phyloP scores from a whole-genome alignment of 2,888 invertebrate genomes.

The Asteroscopus sphinx region DNA sequence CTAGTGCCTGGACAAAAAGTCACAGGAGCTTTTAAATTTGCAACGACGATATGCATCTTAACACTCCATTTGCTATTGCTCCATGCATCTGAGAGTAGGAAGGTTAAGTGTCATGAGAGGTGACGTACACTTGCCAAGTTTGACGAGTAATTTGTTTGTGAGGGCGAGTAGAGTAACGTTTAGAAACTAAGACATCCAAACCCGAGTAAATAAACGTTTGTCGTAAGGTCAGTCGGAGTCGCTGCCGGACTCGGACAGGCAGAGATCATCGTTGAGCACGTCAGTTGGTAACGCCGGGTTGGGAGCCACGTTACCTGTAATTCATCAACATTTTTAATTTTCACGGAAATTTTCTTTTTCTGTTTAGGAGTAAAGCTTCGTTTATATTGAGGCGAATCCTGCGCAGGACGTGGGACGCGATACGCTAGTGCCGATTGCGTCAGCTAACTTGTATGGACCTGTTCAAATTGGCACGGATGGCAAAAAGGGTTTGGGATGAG shows the following conservation, averaged over 20 bases:
- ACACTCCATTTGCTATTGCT: constrained; percentile 35
- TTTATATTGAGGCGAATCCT: too few species aligned
- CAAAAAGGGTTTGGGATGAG: too few species aligned
- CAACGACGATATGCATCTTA: constrained; percentile 4
- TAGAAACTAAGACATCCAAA: constrained; percentile 58
- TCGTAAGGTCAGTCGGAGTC: constrained; percentile 91
- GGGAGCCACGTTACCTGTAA: constrained; percentile 64
- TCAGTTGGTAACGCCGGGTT: constrained; percentile 89
- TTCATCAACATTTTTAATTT: neutral
- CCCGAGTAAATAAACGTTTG: constrained; percentile 59
- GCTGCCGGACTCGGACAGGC: constrained; percentile 96
- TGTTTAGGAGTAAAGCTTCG: too few species aligned
- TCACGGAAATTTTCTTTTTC: neutral
- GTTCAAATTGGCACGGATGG: too few species aligned
- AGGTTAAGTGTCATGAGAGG: constrained; percentile 31
- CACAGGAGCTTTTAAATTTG: too few species aligned
- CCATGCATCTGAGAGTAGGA: constrained; percentile 23
- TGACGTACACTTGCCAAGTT: constrained; percentile 58
- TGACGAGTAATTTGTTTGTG: constrained; percentile 52
- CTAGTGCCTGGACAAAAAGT: too few species aligned
- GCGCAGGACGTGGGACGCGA: too few species aligned
- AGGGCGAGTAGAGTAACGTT: constrained; percentile 48
- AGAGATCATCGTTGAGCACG: constrained; percentile 95
- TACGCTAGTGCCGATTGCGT: too few species aligned
- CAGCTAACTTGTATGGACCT: too few species aligned